Base-by-base conservation (phyloP, 2,797 vertebrate species). In the Pseudomugil tenellus region DNA sequence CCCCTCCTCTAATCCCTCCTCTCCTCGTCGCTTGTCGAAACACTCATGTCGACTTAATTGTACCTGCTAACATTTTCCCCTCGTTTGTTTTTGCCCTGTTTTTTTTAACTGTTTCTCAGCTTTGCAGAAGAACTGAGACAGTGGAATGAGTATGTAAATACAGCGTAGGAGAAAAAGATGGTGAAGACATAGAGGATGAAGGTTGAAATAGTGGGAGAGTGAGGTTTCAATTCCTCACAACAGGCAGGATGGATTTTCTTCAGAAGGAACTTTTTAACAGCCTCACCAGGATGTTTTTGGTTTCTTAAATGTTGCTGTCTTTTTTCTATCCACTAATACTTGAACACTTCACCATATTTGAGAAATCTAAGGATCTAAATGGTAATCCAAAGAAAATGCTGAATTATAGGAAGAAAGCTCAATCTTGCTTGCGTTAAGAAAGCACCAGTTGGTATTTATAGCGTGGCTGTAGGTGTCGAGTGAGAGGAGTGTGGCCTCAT, bases 121-220 rank as follows among this genome's bases (percentile, higher is more conserved):
- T 61, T 49, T 60, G 21, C 59, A 28, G 66, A 35, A 69, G 32
- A 53, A 53, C 12, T 34, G 73, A 75, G 54, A 72, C 9, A 51
- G 63, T 67, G 84, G 58, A 76, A 48, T 60, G 73, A 72, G 59
- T 59, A 75, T 87, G 80, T 82, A 76, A 85, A 84, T 89, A 85
- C 86, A 84, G 89, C 79, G 89, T 91, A 83, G 89, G 85, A 89
- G 41, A 43, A 43, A 32, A 80, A 81, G 10, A 74, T 77, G 79
- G 81, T 76, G 74, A 83, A 62, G 73, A 70, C 74, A 72, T 79
- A 77, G 66, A 55, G 76, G 76, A 88, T 87, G 77, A 90, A 84
- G 92, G 86, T 88, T 70, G 65, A 31, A 53, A 81, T 85, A 81
- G 85, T 86, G 85, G 86, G 87, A 90, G 90, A 84, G 65, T 29